Evolutionary conservation across 1,140 invertebrate species (phyloP), one percentile per base, ranked within the genome.

Genomic region (Drosophila hydei): DNA sequence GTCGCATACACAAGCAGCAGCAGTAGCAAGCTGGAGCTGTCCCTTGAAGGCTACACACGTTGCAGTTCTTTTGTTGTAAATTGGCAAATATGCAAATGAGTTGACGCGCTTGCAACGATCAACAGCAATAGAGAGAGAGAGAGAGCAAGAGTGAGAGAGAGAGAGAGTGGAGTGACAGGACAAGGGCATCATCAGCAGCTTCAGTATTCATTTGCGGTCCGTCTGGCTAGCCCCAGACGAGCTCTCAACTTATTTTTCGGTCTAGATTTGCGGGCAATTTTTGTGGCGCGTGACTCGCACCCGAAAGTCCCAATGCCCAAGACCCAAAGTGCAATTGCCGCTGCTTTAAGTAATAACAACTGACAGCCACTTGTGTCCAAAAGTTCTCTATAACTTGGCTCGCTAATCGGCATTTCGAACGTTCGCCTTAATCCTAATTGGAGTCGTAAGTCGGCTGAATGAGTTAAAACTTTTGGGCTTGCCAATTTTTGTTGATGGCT

Each of bases 41-140:
- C 55, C 50, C 64, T 64, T 30, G 56, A 60, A 69, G 63, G 64
- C 58, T 33, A 54, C 58, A 76, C 79, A 80, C 81, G 81, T 87
- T 85, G 81, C 81, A 80, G 45, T 80, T 87, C 81, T 87, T 67
- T 85, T 85, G 81, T 85, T 79, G 77, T 80, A 77, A 85, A 85
- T 85, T 85, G 81, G 59, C 73, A 77, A 87, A 77, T 87, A 85
- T 85, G 81, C 77, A 85, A 85, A 85, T 85, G 36, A 73, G 58
- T 16, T 68, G 62, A 68, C 52, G 62, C 80, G 62, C 68, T 69
- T 50, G 56, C 67, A 62, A 67, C 68, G 76, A 79, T 84, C 81
- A 73, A 69, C 67, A 63, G 54, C 18, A 25, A 6, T 4, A 5
- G 16, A 12, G 8, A 11, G 58, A 45, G 38, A 59, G 55, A 27